A percentile compares a stretch with the other conserved stretches of the same genome.
Conservation (phyloP, 1,140 invertebrate species). For the Panagrolaimus sp. region DNA sequence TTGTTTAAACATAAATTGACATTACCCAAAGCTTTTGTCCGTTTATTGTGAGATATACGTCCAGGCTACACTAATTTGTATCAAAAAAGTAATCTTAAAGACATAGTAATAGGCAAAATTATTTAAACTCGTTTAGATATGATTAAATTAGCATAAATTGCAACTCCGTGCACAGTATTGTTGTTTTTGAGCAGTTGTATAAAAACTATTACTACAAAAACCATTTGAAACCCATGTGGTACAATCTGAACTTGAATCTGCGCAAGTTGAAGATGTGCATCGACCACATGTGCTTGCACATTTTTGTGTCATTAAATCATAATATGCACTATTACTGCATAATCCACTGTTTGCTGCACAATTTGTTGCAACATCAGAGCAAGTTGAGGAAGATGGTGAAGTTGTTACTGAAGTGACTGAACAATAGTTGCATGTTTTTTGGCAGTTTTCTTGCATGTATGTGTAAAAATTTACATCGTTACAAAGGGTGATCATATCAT, state of each 20-base stretch:
- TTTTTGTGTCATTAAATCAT: not conserved
- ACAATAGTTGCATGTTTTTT: not conserved
- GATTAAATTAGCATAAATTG: not conserved
- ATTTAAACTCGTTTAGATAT: not conserved
- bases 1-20: too few species aligned
- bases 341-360: not conserved
- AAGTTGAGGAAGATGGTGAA: not conserved
- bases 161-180: slow-evolving; percentile 4
- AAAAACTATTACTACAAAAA: not conserved
- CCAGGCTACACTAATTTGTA: too few species aligned
- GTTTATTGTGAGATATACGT: too few species aligned
- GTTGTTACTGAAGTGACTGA: not conserved
- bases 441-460: not conserved
- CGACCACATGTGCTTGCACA: slow-evolving; percentile 10
- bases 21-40: too few species aligned
- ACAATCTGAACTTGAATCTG: not conserved
- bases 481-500: not conserved
- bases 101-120: not conserved
- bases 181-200: not conserved
- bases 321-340: not conserved
- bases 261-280: not conserved
- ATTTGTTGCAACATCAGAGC: not conserved
- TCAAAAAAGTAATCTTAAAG: too few species aligned
- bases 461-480: slow-evolving; percentile 1
- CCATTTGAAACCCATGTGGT: not conserved